phyloP scores from a whole-genome alignment of 2,888 invertebrate genomes.

The Ryuthela nishihirai region DNA sequence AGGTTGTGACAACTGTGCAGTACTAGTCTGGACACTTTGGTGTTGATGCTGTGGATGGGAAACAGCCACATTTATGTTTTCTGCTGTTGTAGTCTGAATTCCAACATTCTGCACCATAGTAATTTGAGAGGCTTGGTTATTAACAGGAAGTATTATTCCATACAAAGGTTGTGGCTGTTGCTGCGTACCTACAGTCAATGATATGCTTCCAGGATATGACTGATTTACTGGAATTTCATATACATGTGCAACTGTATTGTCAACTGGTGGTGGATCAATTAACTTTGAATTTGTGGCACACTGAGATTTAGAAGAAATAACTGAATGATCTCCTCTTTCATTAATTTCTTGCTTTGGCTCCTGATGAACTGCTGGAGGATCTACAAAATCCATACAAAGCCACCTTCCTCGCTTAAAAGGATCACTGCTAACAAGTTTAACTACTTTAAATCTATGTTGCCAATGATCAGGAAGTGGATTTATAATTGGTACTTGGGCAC shows the following conservation, averaged over 20 bases:
- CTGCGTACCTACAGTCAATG: slow-evolving; percentile 19
- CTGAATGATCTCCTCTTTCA: slow-evolving; percentile 7
- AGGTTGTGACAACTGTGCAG: neutral
- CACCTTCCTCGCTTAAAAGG: slow-evolving; percentile 88
- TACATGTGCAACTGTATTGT: slow-evolving; percentile 31
- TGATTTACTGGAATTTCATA: slow-evolving; percentile 38
- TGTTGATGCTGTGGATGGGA: too few species aligned
- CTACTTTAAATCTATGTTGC: slow-evolving; percentile 76
- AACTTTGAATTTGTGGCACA: neutral
- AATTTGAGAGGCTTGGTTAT: slow-evolving; percentile 16
- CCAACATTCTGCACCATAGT: slow-evolving; percentile 30
- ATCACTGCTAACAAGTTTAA: slow-evolving; percentile 90
- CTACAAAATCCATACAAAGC: slow-evolving; percentile 91
- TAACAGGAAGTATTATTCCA: slow-evolving; percentile 27
- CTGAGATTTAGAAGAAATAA: neutral
- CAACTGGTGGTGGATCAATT: slow-evolving; percentile 4
- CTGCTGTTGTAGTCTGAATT: slow-evolving; percentile 15
- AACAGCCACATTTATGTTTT: too few species aligned
- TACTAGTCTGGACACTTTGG: neutral
- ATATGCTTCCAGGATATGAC: slow-evolving; percentile 21
- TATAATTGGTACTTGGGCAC: slow-evolving; percentile 35
- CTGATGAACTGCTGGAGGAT: slow-evolving; percentile 50
- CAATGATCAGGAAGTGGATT: slow-evolving; percentile 37
- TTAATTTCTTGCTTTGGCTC: slow-evolving; percentile 7
- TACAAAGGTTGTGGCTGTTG: slow-evolving; percentile 14